Evolutionary conservation across 2,797 vertebrate genomes (phyloP).

Genomic region (Trematomus bernacchii): DNA sequence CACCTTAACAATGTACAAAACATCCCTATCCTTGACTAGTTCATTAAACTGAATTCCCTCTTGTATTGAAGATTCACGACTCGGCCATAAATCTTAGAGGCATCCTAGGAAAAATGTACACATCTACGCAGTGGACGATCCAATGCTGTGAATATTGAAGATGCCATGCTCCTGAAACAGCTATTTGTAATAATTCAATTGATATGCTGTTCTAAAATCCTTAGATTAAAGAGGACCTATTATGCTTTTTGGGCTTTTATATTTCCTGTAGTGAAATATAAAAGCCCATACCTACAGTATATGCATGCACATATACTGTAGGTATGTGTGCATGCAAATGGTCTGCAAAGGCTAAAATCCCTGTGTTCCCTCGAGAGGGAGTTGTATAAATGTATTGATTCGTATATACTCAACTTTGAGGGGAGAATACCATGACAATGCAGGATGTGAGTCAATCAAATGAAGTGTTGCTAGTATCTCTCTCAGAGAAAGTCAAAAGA

Average conservation of each 20-base stretch:
- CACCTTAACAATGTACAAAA: too few relatives aligned
- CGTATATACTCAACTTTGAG: too few relatives aligned
- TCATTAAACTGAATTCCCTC: not conserved
- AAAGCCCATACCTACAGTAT: too few relatives aligned
- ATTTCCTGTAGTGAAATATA: too few relatives aligned
- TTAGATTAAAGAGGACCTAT: not conserved
- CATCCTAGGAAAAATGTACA: not conserved
- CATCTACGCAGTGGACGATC: not conserved
- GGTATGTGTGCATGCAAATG: too few relatives aligned
- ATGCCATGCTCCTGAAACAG: not conserved
- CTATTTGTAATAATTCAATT: not conserved
- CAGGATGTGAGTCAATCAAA: slow-evolving; percentile 10
- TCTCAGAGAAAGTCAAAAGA: slow-evolving; percentile 17
- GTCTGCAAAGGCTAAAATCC: too few relatives aligned
- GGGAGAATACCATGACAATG: slow-evolving; percentile 16
- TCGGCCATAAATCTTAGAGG: not conserved
- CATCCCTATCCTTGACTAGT: too few relatives aligned
- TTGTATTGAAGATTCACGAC: not conserved
- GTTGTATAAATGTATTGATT: too few relatives aligned
- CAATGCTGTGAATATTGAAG: not conserved
- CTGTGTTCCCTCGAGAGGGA: too few relatives aligned
- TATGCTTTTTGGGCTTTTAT: too few relatives aligned
- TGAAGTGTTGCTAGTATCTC: slow-evolving; percentile 18
- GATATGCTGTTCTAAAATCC: not conserved
- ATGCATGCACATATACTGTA: too few relatives aligned